These are phyloP conservation scores for Mesorhabditis spiculigera DNA, from an alignment of 2,888 invertebrate species.

Conservation along the genomic window DNA sequence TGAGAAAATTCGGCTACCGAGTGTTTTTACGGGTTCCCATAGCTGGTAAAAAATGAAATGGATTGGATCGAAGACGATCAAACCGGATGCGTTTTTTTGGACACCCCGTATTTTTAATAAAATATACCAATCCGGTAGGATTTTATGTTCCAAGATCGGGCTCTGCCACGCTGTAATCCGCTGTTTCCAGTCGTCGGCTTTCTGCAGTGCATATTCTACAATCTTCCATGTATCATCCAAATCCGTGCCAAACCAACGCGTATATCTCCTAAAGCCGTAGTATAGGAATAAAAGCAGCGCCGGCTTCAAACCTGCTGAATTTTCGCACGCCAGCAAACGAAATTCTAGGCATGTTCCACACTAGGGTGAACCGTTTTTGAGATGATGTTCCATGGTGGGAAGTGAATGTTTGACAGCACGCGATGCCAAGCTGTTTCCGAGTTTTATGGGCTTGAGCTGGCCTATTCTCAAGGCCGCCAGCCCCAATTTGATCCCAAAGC, in stretches of 20 bases:
- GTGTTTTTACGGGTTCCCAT: too few species aligned
- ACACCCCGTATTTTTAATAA: too few species aligned
- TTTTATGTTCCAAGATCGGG: conserved; percentile 69
- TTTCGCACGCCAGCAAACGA: conserved; percentile 24
- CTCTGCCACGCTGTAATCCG: conserved; percentile 81
- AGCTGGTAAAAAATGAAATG: neutral
- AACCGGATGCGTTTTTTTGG: too few species aligned
- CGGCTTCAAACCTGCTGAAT: conserved; percentile 16
- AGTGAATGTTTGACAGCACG: neutral
- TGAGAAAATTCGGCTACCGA: too few species aligned
- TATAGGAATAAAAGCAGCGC: neutral
- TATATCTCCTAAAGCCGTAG: conserved; percentile 65
- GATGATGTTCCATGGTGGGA: too few species aligned
- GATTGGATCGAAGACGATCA: neutral
- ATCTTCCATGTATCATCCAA: conserved; percentile 71
- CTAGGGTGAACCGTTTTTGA: conserved; percentile 61
- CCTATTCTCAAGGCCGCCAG: too few species aligned
- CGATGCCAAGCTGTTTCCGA: too few species aligned
- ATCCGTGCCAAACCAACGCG: conserved; percentile 73
- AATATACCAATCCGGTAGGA: conserved; percentile 76
- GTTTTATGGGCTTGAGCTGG: too few species aligned
- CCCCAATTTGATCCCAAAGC: neutral
- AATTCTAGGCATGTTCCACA: conserved; percentile 81
- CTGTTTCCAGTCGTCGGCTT: conserved; percentile 71
- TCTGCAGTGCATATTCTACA: conserved; percentile 73